Evolutionary conservation across 1,140 invertebrate genomes (phyloP), one percentile per base, ranked within the genome.

Genomic region (Holcopasites calliopsidis): DNA sequence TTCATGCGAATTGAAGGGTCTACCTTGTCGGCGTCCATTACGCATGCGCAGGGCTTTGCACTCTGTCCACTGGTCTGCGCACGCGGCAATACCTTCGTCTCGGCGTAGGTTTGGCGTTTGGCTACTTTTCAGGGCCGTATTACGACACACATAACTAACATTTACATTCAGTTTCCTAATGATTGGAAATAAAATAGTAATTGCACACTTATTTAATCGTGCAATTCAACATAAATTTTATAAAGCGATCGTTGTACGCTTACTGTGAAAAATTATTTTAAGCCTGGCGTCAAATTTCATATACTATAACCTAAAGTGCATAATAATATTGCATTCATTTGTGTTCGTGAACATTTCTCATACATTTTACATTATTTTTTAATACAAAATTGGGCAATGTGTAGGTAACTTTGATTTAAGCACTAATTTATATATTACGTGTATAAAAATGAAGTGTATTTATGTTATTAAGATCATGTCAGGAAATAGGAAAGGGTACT

Each of bases 1-100:
- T 69, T 78, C 79, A 80, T 65, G 64, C 62, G 69, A 61, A 50
- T 57, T 55, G 76, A 78, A 78, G 76, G 76, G 71, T 78, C 61
- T 74, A 18, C 74, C 35, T 47, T 61, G 58, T 66, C 71, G 71
- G 40, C 44, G 61, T 66, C 61, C 54, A 65, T 52, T 66, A 64
- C 76, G 71, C 76, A 66, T 74, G 76, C 76, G 76, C 76, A 66
- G 18, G 28, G 38, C 55, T 49, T 40, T 75, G 47, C 62, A 66
- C 76, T 75, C 54, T 60, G 70, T 58, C 61, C 58, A 60, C 62
- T 74, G 44, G 62, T 26, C 62, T 78, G 76, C 71, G 76, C 76
- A 74, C 76, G 76, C 76, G 76, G 60, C 47, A 23, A 18, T 75
- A 76, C 55, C 50, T 76, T 76, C 66, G 35, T 52, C 66, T 61